Percentiles rank a stretch among this genome's conserved stretches.
Conservation (phyloP, 2,113 vertebrate species). For the Gavialis gangeticus region DNA sequence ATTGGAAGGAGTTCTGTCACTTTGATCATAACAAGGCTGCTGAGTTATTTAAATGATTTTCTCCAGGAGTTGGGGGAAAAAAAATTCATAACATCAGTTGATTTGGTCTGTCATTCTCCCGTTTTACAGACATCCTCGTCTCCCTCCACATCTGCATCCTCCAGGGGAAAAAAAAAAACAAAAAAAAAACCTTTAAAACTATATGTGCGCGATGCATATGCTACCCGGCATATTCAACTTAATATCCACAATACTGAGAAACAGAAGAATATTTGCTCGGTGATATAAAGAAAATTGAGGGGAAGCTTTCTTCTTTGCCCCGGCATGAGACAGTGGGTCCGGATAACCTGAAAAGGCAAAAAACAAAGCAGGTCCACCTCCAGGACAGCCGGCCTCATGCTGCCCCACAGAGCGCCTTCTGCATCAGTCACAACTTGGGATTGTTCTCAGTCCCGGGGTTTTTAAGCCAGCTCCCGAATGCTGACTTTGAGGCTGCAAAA, state of each 20-base stretch:
- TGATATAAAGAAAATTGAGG: background rate
- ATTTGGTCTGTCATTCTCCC: background rate
- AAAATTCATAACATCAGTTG: background rate
- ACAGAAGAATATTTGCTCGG: background rate
- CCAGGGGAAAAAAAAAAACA: rapidly evolving
- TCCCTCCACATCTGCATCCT: background rate
- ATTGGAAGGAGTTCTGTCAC: constrained; percentile 75
- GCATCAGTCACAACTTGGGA: background rate
- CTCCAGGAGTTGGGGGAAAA: constrained; percentile 35
- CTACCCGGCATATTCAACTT: background rate
- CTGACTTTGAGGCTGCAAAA: background rate
- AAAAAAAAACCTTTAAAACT: background rate
- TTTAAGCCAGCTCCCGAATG: background rate
- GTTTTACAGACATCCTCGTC: background rate
- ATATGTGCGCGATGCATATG: rapidly evolving
- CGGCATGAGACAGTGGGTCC: background rate
- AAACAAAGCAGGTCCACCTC: background rate
- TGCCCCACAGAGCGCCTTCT: background rate
- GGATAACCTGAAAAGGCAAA: background rate
- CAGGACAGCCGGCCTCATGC: background rate
- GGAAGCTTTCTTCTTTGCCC: background rate
- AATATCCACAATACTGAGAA: background rate
- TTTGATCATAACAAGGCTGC: constrained; percentile 79
- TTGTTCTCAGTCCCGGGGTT: background rate
- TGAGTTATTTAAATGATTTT: constrained; percentile 81